Evolutionary conservation across 1,140 invertebrate species (phyloP).

Genomic region (Lerema accius): DNA sequence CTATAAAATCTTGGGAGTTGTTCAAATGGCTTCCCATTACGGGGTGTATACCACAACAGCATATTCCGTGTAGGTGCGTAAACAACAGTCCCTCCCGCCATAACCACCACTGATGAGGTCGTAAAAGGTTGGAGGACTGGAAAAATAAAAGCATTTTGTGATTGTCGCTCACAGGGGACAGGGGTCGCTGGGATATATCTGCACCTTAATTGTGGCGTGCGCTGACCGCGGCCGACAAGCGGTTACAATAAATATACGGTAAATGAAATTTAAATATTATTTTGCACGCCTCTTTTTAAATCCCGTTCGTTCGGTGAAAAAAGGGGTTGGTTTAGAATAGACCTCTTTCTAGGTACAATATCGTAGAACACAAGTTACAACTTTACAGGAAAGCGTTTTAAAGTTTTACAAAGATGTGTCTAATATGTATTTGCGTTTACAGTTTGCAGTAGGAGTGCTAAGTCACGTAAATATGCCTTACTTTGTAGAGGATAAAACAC

Average conservation of each 20-base stretch:
- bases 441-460: no score
- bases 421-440: no score
- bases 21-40: conserved; percentile 21
- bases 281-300: background rate
- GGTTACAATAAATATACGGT: background rate
- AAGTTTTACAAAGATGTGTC: no score
- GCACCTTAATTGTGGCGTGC: conserved; percentile 9
- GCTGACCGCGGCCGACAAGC: background rate
- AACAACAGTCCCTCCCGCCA: conserved; percentile 46
- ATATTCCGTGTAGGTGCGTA: conserved; percentile 35
- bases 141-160: conserved; percentile 74
- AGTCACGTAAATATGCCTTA: no score
- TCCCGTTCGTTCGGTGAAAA: no score
- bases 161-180: conserved; percentile 56
- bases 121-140: conserved; percentile 55
- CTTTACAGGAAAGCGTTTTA: no score
- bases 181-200: conserved; percentile 33
- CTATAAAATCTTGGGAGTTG: conserved; percentile 10
- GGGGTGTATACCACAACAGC: background rate
- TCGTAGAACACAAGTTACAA: no score
- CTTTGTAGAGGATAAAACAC: no score
- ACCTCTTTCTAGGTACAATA: no score
- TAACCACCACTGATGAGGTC: conserved; percentile 61
- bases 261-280: background rate
- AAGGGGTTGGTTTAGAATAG: no score